Evolutionary conservation across 2,888 invertebrate genomes (phyloP), one percentile per base, ranked within the genome.

Genomic region (Amphipoea lucens): DNA sequence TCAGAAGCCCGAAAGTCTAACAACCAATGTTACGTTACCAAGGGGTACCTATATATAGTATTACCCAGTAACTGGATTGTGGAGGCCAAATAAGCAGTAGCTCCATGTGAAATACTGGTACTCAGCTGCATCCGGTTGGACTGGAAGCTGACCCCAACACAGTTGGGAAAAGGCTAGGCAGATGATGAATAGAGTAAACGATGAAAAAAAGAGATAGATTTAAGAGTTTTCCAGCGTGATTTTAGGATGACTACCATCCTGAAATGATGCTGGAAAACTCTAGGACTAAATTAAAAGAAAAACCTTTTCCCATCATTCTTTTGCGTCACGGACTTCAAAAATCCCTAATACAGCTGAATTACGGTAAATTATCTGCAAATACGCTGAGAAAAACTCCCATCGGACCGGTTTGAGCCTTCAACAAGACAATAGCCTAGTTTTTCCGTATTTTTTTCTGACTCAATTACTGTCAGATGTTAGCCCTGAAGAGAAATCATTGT

Each of bases 391-490:
- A 79, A 87, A 79, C 62, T 78, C 36, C 36, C 65, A 63, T 71
- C 17, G 69, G 51, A 84, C 89, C 82, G 65, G 85, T 84, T 76
- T 36, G 7, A 54, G 48, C 74, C 71, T 79, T 73, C 66, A 67
- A 11, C n/a, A 40, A 77, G 29, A 87, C 74, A 89, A 88, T 82
- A 66, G 68, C 1, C 45, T 23, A 45, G 63, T 68, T 78, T 84
- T 87, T 80, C 88, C 76, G 68, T 65, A 62, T 76, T 89, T 89
- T 73, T 88, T 88, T 85, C 73, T 12, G 9, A 71, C 4, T 65
- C 85, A 82, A 79, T 82, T 69, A 75, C 72, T 42, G 23, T 54
- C 7, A 76, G 65, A 74, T 76, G 42, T 48, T 36, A 62, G 29
- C 65, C n/a, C 51, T 54, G 54, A 68, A 79, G 66, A 48, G n/a